Evolutionary conservation across 2,113 vertebrate species (phyloP).

Genomic region (Drymodes brunneopygia): DNA sequence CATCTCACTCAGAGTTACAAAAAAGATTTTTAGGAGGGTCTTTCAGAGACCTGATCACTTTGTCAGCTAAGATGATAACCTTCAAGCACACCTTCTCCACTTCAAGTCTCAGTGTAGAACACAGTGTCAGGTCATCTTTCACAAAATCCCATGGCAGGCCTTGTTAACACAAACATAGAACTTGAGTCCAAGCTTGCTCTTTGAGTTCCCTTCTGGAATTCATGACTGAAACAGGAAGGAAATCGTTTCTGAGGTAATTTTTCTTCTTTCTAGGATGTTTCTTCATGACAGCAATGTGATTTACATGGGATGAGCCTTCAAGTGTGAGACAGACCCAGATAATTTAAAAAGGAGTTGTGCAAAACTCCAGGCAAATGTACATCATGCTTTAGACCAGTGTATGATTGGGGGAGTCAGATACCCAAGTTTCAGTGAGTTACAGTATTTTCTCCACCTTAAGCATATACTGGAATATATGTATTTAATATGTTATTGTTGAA

Average conservation of each 20-base stretch:
- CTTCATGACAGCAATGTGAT: background rate
- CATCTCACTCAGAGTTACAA: background rate
- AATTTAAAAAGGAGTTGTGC: background rate
- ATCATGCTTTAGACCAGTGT: background rate
- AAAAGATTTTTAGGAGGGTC: background rate
- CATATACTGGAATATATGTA: fast-evolving
- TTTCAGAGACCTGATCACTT: background rate
- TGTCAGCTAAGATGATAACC: background rate
- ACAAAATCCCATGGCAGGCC: background rate
- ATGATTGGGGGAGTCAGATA: background rate
- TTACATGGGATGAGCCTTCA: background rate
- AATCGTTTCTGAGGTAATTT: background rate
- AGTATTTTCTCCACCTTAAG: background rate
- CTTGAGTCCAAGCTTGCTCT: background rate
- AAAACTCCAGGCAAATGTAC: background rate
- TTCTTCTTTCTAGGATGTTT: background rate
- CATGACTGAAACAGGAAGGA: background rate
- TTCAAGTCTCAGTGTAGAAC: background rate
- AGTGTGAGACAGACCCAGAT: background rate
- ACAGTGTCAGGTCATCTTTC: background rate
- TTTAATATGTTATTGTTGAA: background rate
- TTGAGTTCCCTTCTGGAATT: background rate
- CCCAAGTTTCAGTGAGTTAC: background rate
- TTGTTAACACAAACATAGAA: background rate
- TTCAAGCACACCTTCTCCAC: background rate